Base-by-base conservation (phyloP, 1,140 invertebrate genomes). In the Scaptomyza montana region DNA sequence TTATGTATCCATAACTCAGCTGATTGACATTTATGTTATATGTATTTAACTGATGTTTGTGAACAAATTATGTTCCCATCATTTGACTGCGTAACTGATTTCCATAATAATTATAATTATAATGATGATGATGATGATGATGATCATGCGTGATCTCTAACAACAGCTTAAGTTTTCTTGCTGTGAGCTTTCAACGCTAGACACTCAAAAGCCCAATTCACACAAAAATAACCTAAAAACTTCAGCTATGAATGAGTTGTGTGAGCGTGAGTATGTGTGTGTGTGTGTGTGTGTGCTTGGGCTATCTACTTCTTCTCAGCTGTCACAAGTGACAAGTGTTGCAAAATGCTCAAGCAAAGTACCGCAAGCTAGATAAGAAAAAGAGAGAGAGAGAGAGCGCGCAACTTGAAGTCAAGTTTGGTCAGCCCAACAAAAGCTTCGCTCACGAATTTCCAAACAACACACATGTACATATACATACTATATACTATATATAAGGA, bases 251-350 rank as follows among this genome's bases (percentile, higher is more conserved):
- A 67, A 67, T 67, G 54, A 36, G 43, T 36, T 60, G 45, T 49
- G 21, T 25, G n/a, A n/a, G n/a, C n/a, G n/a, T n/a, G n/a, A n/a
- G n/a, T n/a, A n/a, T n/a, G 21, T 25, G 21, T 25, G 21, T 25
- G 21, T 25, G 21, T 25, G 3, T 3, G 21, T 25, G 21, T 25
- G 21, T 25, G 3, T 3, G 21, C 3, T 25, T 25, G 21, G 21
- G 21, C 2, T 25, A 25, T 25, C 21, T 25, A 25, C 21, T 25
- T 25, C 43, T 12, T 57, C 46, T 56, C 50, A 28, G 51, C 77
- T 80, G 79, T 78, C 79, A 66, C 56, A 66, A 56, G 41, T 74
- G 79, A 82, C 79, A 81, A 82, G 74, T 82, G 79, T 72, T 76
- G 80, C 56, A 50, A 82, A 78, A 78, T 62, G 62, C 62, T 66